Conservation (phyloP, 2,888 invertebrate species). For the Hirtodrosophila trivittata region DNA sequence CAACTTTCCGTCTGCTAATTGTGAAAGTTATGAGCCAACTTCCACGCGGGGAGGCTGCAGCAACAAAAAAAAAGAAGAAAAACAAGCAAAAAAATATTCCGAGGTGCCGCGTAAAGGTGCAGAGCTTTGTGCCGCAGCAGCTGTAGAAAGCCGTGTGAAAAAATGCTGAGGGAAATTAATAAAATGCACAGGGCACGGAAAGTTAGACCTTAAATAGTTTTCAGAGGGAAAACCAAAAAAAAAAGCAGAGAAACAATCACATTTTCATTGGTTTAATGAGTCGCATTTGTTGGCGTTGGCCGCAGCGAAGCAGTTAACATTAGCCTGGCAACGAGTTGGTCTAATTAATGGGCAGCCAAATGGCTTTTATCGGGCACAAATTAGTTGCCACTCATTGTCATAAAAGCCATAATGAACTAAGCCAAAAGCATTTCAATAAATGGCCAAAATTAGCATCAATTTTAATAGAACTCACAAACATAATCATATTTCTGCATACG, state of each 20-base stretch:
- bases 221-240: too few species aligned
- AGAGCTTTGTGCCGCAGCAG: slow-evolving; percentile 7
- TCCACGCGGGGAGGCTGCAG: slow-evolving; percentile 4
- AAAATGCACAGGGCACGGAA: slow-evolving; percentile 8
- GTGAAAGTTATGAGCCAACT: slow-evolving; percentile 53
- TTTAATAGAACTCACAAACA: slow-evolving; percentile 22
- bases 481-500: neutral
- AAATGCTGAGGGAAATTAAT: slow-evolving; percentile 19
- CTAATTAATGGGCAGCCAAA: slow-evolving; percentile 56
- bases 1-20: slow-evolving; percentile 52
- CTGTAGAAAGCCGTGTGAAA: slow-evolving; percentile 31
- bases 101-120: slow-evolving; percentile 7
- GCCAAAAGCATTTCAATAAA: slow-evolving; percentile 29
- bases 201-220: neutral
- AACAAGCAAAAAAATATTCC: neutral
- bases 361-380: slow-evolving; percentile 52
- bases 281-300: slow-evolving; percentile 27
- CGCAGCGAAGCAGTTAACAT: slow-evolving; percentile 20
- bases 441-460: slow-evolving; percentile 42
- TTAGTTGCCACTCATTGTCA: slow-evolving; percentile 34
- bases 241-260: slow-evolving; percentile 13
- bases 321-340: slow-evolving; percentile 15
- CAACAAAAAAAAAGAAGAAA: slow-evolving; percentile 1
- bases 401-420: slow-evolving; percentile 27
- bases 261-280: slow-evolving; percentile 11